Conservation (phyloP, 2,113 vertebrate species). For the Galeopterus variegatus region DNA sequence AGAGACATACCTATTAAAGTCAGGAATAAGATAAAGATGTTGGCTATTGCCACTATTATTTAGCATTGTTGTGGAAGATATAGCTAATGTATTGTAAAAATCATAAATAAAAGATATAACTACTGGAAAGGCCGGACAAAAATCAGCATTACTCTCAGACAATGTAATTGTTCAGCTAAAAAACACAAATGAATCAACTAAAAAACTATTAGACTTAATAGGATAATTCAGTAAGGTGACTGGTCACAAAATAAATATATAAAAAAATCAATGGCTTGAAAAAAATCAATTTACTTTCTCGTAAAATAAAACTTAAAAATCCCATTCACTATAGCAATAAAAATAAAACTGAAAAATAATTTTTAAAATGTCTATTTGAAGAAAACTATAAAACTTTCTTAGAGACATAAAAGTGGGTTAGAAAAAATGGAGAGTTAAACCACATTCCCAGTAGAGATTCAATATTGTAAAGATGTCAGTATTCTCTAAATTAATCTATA, state of each 20-base stretch:
- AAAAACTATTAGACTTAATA: slow-evolving; percentile 64
- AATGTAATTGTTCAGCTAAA: slow-evolving; percentile 55
- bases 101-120: slow-evolving; percentile 72
- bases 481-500: slow-evolving; percentile 77
- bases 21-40: not conserved
- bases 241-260: slow-evolving; percentile 72
- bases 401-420: slow-evolving; percentile 40
- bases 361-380: slow-evolving; percentile 68
- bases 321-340: slow-evolving; percentile 60
- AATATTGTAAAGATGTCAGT: slow-evolving; percentile 74
- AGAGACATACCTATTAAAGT: not conserved
- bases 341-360: slow-evolving; percentile 65
- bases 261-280: slow-evolving; percentile 70
- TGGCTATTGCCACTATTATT: not conserved
- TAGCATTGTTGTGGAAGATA: not conserved
- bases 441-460: slow-evolving; percentile 52
- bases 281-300: not conserved
- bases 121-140: slow-evolving; percentile 35
- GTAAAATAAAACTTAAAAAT: slow-evolving; percentile 73
- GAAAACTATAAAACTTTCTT: slow-evolving; percentile 68
- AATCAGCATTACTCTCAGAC: slow-evolving; percentile 55
- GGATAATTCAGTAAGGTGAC: slow-evolving; percentile 49
- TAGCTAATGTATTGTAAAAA: not conserved
- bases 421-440: slow-evolving; percentile 68
- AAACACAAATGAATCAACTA: slow-evolving; percentile 70